Conservation (phyloP, 2,797 vertebrate genomes). For the Tauraco hartlaubi region DNA sequence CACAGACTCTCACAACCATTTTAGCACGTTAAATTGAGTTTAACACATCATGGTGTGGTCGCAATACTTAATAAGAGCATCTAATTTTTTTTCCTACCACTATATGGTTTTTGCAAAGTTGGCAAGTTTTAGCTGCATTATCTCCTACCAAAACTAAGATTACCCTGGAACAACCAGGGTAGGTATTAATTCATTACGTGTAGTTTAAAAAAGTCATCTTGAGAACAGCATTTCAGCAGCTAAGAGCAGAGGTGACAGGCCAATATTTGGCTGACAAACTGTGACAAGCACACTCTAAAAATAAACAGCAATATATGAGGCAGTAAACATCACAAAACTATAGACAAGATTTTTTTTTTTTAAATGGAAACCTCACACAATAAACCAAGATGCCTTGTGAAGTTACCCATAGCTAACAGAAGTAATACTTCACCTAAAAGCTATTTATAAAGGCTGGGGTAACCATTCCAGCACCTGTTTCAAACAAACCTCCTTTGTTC, state of each 20-base stretch:
- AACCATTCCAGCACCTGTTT: conserved; percentile 54
- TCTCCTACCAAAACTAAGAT: background rate
- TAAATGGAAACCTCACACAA: background rate
- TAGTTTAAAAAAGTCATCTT: background rate
- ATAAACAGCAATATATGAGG: background rate
- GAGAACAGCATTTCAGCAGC: conserved; percentile 16
- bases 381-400: background rate
- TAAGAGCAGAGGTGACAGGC: background rate
- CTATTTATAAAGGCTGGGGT: background rate
- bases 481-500: conserved; percentile 59
- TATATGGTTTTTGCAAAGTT: background rate
- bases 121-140: background rate
- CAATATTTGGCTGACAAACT: conserved; percentile 25
- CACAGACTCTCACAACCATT: background rate
- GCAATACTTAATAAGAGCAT: background rate
- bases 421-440: conserved; percentile 48
- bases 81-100: background rate
- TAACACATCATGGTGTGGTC: background rate
- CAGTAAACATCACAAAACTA: background rate
- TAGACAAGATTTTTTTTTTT: background rate
- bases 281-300: conserved; percentile 34
- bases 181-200: background rate
- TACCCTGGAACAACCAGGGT: background rate
- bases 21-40: background rate
- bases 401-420: background rate